phyloP scores from a whole-genome alignment of 2,797 vertebrate genomes.

The Propithecus perrieri region DNA sequence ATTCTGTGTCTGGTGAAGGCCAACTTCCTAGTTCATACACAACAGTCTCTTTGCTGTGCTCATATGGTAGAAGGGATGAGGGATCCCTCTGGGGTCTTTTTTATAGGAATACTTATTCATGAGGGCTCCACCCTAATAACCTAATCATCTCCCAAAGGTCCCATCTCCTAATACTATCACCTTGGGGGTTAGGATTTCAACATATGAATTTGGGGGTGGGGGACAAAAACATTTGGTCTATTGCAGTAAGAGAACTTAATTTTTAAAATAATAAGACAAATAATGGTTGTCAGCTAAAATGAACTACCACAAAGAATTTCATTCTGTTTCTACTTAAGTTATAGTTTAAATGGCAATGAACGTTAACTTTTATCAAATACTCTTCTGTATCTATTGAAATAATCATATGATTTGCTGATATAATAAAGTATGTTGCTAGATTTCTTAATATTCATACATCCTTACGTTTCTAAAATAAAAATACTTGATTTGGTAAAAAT shows the following conservation, averaged over 20 bases:
- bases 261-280: neutral
- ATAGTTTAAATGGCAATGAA: neutral
- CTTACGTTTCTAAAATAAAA: conserved; percentile 11
- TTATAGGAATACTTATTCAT: no score
- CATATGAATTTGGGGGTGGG: neutral
- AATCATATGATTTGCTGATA: neutral
- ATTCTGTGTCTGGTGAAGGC: neutral
- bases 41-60: neutral
- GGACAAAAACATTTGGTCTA: neutral
- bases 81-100: neutral
- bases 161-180: no score
- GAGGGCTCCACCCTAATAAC: no score
- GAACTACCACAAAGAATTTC: neutral
- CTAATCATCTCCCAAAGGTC: no score
- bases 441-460: neutral
- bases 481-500: neutral
- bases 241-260: neutral
- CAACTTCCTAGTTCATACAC: neutral
- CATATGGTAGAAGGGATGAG: neutral
- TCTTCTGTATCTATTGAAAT: neutral
- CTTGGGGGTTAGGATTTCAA: neutral
- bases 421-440: neutral
- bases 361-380: neutral
- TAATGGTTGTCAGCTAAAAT: neutral
- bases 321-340: neutral